Evolutionary conservation across 2,113 vertebrate species (phyloP), one percentile per base, ranked within the genome.

Genomic region (Diglossa brunneiventris): DNA sequence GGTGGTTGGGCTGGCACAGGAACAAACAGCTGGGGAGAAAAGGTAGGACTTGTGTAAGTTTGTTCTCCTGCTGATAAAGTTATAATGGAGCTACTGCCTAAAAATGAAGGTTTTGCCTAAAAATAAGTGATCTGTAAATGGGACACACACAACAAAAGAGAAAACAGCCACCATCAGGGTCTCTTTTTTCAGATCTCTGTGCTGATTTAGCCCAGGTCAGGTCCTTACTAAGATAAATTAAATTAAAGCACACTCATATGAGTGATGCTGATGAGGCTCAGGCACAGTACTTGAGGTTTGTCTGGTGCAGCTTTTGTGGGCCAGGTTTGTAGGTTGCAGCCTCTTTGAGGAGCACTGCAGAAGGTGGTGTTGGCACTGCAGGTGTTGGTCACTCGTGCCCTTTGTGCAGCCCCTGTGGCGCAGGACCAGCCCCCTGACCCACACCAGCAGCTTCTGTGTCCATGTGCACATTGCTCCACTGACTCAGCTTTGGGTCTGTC

Each of bases 191-290:
- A 85, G 31, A 72, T 79, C 31, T 46, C 63, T 68, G 2, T 78
- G 58, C 69, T 93, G 90, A 62, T 85, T 83, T 92, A 88, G 67
- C 59, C 59, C 8, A 9, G 55, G 20, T 77, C 78, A 83, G 33
- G 44, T 90, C 58, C 81, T 73, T 49, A 42, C 10, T 26, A 66
- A 61, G 55, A 47, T 62, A 50, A 86, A 74, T 59, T 24, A 83
- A 78, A 67, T 67, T 26, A 26, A 61, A 69, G 23, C 2, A 0
- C 67, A 19, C 26, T 22, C 2, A 2, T 37, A 2, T 0, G 0
- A 13, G 27, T 1, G 6, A 26, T 90, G 63, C 50, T 84, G 59
- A 6, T 50, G 50, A 30, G 21, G 31, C 69, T 59, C 55, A 23
- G 42, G 42, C 16, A 62, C 84, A 22, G 17, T 9, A 1, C 16